Base-by-base conservation (phyloP, 2,113 vertebrate species). In the Mustela lutreola region DNA sequence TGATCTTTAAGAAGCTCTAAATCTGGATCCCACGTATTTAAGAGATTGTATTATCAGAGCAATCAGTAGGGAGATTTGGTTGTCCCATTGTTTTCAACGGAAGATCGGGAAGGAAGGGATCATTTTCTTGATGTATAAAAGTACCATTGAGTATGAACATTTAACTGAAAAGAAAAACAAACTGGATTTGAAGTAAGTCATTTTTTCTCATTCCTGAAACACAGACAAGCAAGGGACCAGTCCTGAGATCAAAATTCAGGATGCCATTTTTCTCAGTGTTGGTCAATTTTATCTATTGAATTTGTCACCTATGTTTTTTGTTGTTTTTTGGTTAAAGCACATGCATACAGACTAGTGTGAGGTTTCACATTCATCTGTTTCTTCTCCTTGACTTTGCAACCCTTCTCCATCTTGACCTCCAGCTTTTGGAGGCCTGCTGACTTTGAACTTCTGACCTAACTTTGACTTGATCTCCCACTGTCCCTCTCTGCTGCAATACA, bases 71-170 rank as follows among this genome's bases (percentile, higher is more conserved):
- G 85, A 97, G 79, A 94, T 89, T 93, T 89, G 89, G 82, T 89
- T 95, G 33, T 81, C 67, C 50, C 65, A 95, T 14, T 60, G 31
- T 75, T 96, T 95, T 96, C 67, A 89, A 93, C 2, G 80, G 75
- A 93, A 91, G 71, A 91, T 91, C 19, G 65, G 33, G 42, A 58
- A 21, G 82, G 18, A 88, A 45, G 81, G 22, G 45, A 80, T 79
- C 53, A 70, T 94, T 95, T 94, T 95, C 50, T 92, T 92, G 87
- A 79, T 33, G 78, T 39, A 84, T 82, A 42, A 93, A 97, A 95
- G 50, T 14, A 65, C 19, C 31, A 78, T 82, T 89, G 45, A 92
- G 70, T 94, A 92, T 28, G 56, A 95, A 76, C 63, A 96, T 89
- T 96, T 86, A 71, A 81, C 36, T 82, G 39, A 94, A 67, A 73